Percentiles rank a stretch among this genome's conserved stretches.
These are phyloP conservation scores for Parasteatoda lunata DNA, from an alignment of 2,888 invertebrate genomes.

Conservation along the genomic window DNA sequence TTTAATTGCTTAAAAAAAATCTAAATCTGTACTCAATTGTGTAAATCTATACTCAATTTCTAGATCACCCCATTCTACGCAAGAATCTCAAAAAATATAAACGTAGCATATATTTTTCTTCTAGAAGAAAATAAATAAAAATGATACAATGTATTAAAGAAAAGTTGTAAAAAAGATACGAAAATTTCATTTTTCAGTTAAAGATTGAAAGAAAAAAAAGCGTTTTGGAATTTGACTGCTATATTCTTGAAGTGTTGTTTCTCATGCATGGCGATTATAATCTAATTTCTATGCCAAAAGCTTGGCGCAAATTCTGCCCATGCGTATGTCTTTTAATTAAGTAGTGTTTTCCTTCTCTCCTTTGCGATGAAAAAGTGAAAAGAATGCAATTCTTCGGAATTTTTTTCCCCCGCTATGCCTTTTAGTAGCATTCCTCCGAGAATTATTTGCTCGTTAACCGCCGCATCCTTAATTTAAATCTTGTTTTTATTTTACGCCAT, in stretches of 20 bases:
- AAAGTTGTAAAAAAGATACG: not conserved
- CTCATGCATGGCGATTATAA: constrained; percentile 48
- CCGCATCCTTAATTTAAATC: constrained; percentile 22
- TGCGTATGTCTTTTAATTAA: constrained; percentile 38
- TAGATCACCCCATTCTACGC: too few relatives aligned
- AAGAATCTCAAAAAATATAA: too few relatives aligned
- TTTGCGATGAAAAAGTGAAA: constrained; percentile 16
- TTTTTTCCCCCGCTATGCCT: not conserved
- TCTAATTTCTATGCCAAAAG: constrained; percentile 53
- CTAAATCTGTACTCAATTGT: too few relatives aligned
- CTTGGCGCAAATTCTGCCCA: constrained; percentile 39
- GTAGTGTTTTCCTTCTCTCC: constrained; percentile 31
- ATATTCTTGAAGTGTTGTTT: constrained; percentile 24
- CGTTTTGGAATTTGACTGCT: constrained; percentile 18
- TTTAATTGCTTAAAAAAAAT: too few relatives aligned
- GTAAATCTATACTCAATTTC: too few relatives aligned
- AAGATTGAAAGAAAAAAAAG: constrained; percentile 2
- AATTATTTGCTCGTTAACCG: constrained; percentile 51
- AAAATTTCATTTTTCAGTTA: constrained; percentile 8
- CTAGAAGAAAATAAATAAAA: not conserved
- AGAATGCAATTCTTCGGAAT: constrained; percentile 24
- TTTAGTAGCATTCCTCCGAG: constrained; percentile 10
- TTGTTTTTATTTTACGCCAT: constrained; percentile 6
- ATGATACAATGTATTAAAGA: not conserved
- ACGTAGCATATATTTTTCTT: not conserved